Base-by-base conservation (phyloP, 1,140 invertebrate genomes). In the Schlechtendalia chinensis region DNA sequence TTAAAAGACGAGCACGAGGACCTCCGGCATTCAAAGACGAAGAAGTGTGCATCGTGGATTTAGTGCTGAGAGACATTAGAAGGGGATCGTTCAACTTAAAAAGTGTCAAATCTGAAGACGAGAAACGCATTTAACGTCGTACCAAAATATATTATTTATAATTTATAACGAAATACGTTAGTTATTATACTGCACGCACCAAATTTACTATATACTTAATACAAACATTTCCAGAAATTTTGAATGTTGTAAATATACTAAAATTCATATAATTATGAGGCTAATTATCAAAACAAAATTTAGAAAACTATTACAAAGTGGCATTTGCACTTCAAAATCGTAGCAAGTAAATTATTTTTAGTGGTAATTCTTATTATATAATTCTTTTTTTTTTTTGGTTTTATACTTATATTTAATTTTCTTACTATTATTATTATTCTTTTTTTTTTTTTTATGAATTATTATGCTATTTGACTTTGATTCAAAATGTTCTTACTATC, bases 51-150 rank as follows among this genome's bases (percentile, higher is more conserved):
- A 63, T 79, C 27, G 84, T 85, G 29, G 84, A 85, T 58, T 81
- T 83, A 32, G 81, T 85, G 2, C 82, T 85, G 82, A 71, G 81
- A 47, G 84, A 85, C 32, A 85, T 85, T 50, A 81, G 81, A 29
- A 82, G 83, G 56, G 85, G 85, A 24, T 82, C 82, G 17, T 85
- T 85, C 61, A 83, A 85, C 67, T 69, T 85, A n/a, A 82, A 27
- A 67, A 61, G 71, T 6, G 56, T 75, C 6, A 81, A 65, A 47
- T 39, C 56, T 6, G 2, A 22, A 61, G 45, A 67, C 1, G 39
- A 61, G n/a, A 53, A 53, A 10, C n/a, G 58, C 24, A 72, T 72
- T 29, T 72, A 69, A 69, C 22, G 1, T 5, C 14, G 22, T 24
- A 47, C n/a, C n/a, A 24, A 65, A 22, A 14, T n/a, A 12, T 39